Evolutionary conservation across 2,888 invertebrate genomes (phyloP).

Genomic region (Ophonus ardosiacus): DNA sequence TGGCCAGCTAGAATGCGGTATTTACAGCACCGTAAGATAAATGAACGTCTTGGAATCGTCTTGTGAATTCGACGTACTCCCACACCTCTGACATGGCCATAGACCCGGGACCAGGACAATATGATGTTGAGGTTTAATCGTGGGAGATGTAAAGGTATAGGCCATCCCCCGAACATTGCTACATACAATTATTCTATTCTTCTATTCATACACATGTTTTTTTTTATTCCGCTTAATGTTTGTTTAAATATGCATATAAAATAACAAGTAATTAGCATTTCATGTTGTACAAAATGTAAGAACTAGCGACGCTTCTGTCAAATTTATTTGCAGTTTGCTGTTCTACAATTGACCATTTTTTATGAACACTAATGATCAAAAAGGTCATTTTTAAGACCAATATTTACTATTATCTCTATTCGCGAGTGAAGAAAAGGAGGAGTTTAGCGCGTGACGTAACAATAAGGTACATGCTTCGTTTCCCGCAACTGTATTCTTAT

Average conservation of each 20-base stretch:
- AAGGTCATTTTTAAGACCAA: too few relatives aligned
- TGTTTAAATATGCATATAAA: neutral
- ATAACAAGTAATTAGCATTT: too few relatives aligned
- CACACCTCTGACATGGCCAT: constrained; percentile 10
- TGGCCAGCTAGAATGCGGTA: neutral
- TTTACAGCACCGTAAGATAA: constrained; percentile 6
- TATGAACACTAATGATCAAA: too few relatives aligned
- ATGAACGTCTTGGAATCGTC: constrained; percentile 7
- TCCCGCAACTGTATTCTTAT: too few relatives aligned
- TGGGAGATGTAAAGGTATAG: neutral
- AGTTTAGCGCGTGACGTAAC: too few relatives aligned
- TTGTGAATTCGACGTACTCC: constrained; percentile 36
- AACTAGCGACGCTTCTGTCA: neutral
- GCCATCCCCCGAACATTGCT: neutral
- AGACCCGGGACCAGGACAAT: neutral
- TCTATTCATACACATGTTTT: neutral
- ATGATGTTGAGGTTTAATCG: constrained; percentile 2
- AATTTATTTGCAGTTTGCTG: too few relatives aligned
- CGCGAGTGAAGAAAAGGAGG: too few relatives aligned
- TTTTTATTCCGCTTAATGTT: neutral
- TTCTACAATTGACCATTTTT: too few relatives aligned
- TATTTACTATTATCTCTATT: too few relatives aligned
- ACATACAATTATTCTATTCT: neutral
- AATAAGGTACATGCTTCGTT: too few relatives aligned
- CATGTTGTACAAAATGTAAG: neutral